phyloP scores from a whole-genome alignment of 2,113 vertebrate species.

The Burhinus bistriatus region DNA sequence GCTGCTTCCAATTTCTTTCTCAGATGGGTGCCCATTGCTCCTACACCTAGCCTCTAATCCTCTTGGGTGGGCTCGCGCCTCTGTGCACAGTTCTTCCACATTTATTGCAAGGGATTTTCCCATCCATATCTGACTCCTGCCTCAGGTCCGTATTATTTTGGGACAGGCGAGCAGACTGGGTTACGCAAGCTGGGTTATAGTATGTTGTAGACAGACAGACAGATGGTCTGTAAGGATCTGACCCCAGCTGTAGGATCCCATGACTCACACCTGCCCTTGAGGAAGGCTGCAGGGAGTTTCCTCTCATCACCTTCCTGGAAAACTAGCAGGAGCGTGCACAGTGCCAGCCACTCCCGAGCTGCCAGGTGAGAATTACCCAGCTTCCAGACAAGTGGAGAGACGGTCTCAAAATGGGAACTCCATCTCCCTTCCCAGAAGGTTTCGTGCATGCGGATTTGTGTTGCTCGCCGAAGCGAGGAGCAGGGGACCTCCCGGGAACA shows the following conservation, averaged over 20 bases:
- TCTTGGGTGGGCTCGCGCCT: rapidly evolving
- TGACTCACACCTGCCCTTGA: constrained; percentile 34
- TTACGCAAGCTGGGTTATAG: not conserved
- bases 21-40: not conserved
- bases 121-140: not conserved
- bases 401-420: not conserved
- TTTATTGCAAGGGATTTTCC: not conserved
- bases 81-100: not conserved
- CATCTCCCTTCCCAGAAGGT: not conserved
- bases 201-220: not conserved
- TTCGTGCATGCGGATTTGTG: not conserved
- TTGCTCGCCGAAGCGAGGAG: rapidly evolving
- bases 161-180: not conserved
- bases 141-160: not conserved
- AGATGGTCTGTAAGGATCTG: not conserved
- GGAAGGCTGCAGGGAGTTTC: not conserved
- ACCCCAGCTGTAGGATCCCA: not conserved
- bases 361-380: constrained; percentile 45
- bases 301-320: constrained; percentile 50
- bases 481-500: not conserved
- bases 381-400: constrained; percentile 28
- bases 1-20: not conserved
- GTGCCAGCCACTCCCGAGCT: not conserved
- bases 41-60: not conserved
- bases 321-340: not conserved